Conservation (phyloP, 2,888 invertebrate species). For the Andrena chrysosceles region DNA sequence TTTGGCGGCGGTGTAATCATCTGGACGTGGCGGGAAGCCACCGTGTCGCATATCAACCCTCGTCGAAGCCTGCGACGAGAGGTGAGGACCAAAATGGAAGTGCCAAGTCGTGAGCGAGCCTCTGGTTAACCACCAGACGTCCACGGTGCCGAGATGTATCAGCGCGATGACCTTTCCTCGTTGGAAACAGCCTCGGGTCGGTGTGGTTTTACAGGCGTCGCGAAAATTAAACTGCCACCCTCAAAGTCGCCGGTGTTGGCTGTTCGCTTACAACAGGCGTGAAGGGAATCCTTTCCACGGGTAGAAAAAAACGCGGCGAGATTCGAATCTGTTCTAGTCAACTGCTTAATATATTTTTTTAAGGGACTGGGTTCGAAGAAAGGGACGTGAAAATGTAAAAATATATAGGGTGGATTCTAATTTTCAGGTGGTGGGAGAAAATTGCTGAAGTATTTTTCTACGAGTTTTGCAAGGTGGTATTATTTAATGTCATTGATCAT, state of each 20-base stretch:
- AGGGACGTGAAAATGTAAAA: too few relatives aligned
- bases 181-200: conserved; percentile 24
- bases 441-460: too few relatives aligned
- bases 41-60: conserved; percentile 61
- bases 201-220: conserved; percentile 61
- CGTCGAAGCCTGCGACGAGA: conserved; percentile 32
- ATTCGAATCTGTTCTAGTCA: not conserved
- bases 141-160: conserved; percentile 27
- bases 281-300: conserved; percentile 1
- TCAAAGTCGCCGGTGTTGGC: conserved; percentile 55
- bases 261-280: conserved; percentile 17
- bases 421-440: not conserved
- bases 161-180: conserved; percentile 51
- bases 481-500: too few relatives aligned
- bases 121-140: conserved; percentile 51
- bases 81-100: conserved; percentile 52
- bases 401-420: too few relatives aligned
- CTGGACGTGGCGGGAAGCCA: conserved; percentile 53
- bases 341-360: not conserved
- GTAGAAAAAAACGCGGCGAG: conserved; percentile 8
- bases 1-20: conserved; percentile 54
- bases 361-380: not conserved
- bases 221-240: conserved; percentile 73
- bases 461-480: too few relatives aligned
- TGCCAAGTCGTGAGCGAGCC: conserved; percentile 50